Conservation (phyloP, 2,797 vertebrate species). For the Lutjanus argentimaculatus region DNA sequence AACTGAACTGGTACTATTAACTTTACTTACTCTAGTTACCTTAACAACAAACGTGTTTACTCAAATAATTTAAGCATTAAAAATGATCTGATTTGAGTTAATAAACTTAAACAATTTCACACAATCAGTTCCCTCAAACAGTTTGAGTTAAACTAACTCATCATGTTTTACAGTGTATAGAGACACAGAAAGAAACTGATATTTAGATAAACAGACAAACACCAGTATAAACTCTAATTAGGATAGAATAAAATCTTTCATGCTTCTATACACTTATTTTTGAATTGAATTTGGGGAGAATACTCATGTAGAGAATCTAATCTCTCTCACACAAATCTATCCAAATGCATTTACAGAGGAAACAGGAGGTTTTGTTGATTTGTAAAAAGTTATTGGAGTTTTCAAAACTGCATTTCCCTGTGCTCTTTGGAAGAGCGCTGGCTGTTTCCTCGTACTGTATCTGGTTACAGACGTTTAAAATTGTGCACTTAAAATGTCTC, state of each 20-base stretch:
- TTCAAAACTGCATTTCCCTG: conserved; percentile 30
- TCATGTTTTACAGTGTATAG: too few species aligned
- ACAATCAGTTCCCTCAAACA: too few species aligned
- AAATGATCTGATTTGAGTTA: too few species aligned
- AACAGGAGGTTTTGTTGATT: conserved; percentile 28
- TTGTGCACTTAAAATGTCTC: conserved; percentile 81
- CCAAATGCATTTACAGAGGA: conserved; percentile 26
- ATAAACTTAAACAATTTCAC: too few species aligned
- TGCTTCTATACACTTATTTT: neutral
- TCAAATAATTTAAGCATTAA: too few species aligned
- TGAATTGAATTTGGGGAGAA: neutral
- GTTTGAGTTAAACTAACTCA: too few species aligned
- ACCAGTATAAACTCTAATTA: neutral
- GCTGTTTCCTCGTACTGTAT: conserved; percentile 61
- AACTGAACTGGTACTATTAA: too few species aligned
- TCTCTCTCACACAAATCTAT: conserved; percentile 13
- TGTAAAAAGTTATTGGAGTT: conserved; percentile 23
- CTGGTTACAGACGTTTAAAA: conserved; percentile 80
- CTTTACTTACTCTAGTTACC: too few species aligned
- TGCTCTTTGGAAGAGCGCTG: conserved; percentile 45
- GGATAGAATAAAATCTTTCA: neutral
- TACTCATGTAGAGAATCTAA: conserved; percentile 5
- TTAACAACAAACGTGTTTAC: too few species aligned
- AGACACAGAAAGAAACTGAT: neutral
- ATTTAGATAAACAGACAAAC: neutral